These are phyloP conservation scores for Tyria jacobaeae DNA, from an alignment of 2,888 invertebrate species.

Conservation along the genomic window DNA sequence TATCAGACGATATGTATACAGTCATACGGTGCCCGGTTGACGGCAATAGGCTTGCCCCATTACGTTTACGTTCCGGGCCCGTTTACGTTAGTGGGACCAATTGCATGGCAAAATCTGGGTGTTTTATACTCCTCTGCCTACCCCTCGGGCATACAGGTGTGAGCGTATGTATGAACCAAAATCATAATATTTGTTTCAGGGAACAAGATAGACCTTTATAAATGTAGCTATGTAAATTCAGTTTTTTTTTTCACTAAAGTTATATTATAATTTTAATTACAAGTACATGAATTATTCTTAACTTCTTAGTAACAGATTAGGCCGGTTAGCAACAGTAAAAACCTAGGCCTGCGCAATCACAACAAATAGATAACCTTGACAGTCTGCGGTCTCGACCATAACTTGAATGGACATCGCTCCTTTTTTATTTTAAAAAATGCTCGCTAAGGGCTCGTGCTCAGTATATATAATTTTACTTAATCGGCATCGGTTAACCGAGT, in stretches of 20 bases:
- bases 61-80: too few relatives aligned
- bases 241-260: not conserved
- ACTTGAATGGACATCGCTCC: constrained; percentile 43
- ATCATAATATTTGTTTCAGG: too few relatives aligned
- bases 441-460: not conserved
- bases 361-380: constrained; percentile 64
- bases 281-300: not conserved
- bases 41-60: too few relatives aligned
- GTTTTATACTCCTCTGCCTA: too few relatives aligned
- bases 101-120: too few relatives aligned
- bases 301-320: constrained; percentile 36
- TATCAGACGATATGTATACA: too few relatives aligned
- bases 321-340: constrained; percentile 51
- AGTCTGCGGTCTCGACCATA: constrained; percentile 52
- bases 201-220: too few relatives aligned
- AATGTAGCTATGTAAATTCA: not conserved
- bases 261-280: not conserved
- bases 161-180: too few relatives aligned
- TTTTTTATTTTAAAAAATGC: constrained; percentile 28
- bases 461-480: not conserved
- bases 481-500: not conserved
- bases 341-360: constrained; percentile 47
- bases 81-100: too few relatives aligned
- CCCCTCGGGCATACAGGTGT: too few relatives aligned
- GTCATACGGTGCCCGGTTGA: too few relatives aligned